These are phyloP conservation scores for Hartigia nigra DNA, from an alignment of 2,888 invertebrate species.

Conservation along the genomic window DNA sequence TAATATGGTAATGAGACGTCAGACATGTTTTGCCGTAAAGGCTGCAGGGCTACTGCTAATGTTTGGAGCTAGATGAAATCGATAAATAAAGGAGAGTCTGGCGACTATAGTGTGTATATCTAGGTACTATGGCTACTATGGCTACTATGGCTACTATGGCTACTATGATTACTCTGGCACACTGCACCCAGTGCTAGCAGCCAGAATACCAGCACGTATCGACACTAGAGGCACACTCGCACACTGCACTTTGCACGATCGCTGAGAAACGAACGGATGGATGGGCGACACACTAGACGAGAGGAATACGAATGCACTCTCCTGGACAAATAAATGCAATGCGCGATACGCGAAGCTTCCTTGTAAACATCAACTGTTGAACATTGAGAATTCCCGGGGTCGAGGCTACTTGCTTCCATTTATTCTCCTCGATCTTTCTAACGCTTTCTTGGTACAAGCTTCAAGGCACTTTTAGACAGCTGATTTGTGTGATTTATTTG, in stretches of 20 bases:
- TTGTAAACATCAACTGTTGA: conserved; percentile 58
- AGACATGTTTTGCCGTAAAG: too few species aligned
- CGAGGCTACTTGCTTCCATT: conserved; percentile 34
- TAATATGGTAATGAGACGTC: too few species aligned
- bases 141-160: too few species aligned
- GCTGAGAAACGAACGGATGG: conserved; percentile 37
- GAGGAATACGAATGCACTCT: conserved; percentile 56
- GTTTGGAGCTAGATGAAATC: too few species aligned
- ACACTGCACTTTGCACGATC: conserved; percentile 51
- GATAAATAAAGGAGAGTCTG: conserved; percentile 19
- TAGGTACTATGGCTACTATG: too few species aligned
- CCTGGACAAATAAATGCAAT: conserved; percentile 53
- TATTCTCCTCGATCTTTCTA: too few species aligned
- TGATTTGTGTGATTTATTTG: too few species aligned
- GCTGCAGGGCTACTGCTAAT: too few species aligned
- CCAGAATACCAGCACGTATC: conserved; percentile 50
- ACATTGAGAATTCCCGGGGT: conserved; percentile 38
- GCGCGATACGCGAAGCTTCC: conserved; percentile 53
- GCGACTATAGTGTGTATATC: too few species aligned
- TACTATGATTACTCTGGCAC: conserved; percentile 14
- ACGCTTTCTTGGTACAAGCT: too few species aligned
- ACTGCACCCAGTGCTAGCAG: conserved; percentile 21
- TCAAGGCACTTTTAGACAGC: too few species aligned
- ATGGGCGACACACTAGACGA: conserved; percentile 33
- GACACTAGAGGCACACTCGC: conserved; percentile 60